Conservation (phyloP, 1,140 invertebrate species). For the Zaprionus gabonicus region DNA sequence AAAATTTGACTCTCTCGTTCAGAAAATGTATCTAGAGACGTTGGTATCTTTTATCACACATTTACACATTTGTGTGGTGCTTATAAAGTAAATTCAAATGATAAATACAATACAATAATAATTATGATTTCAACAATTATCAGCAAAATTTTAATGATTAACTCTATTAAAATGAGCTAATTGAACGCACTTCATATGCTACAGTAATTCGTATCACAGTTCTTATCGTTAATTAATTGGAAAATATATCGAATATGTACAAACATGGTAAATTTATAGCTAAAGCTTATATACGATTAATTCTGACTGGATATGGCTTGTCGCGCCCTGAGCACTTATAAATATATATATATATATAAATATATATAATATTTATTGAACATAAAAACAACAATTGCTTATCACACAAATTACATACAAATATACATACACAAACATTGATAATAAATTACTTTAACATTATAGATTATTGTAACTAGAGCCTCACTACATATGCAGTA, state of each 20-base stretch:
- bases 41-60: constrained; percentile 28
- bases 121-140: neutral
- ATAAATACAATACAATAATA: constrained; percentile 4
- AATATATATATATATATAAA: too few relatives aligned
- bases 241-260: constrained; percentile 1
- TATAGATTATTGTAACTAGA: neutral
- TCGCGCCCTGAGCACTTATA: neutral
- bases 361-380: constrained; percentile 9
- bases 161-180: constrained; percentile 23
- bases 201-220: constrained; percentile 46
- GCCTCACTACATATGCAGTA: constrained; percentile 31
- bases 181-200: constrained; percentile 40
- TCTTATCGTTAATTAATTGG: constrained; percentile 19
- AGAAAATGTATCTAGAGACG: constrained; percentile 10
- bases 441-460: neutral
- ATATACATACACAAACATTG: constrained; percentile 10
- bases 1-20: neutral
- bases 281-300: constrained; percentile 1
- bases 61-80: constrained; percentile 1
- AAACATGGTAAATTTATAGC: neutral
- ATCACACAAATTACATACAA: constrained; percentile 7
- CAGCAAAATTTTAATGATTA: neutral
- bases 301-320: neutral
- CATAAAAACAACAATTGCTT: constrained; percentile 7
- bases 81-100: constrained; percentile 2